Percentiles rank a stretch among this genome's conserved stretches.
phyloP scores from a whole-genome alignment of 2,888 invertebrate genomes.

The Masnerella sp. region DNA sequence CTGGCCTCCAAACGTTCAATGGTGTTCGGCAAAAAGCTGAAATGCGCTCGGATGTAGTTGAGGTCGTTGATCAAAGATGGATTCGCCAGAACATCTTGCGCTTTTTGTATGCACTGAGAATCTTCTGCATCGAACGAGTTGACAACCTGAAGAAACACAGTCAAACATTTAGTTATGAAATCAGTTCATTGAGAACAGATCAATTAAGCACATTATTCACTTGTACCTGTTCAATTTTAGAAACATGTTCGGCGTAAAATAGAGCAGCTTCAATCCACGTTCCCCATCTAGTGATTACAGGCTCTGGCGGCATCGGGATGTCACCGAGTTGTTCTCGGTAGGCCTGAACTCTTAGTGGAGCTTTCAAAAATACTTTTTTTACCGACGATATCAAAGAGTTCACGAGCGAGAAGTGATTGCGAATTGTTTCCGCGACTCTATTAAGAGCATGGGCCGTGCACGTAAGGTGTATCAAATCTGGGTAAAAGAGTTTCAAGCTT shows the following conservation, averaged over 20 bases:
- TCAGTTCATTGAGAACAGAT: no score
- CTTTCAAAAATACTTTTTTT: constrained; percentile 68
- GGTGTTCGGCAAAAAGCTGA: not conserved
- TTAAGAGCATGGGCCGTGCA: constrained; percentile 66
- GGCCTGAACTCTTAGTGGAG: constrained; percentile 54
- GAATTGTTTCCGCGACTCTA: constrained; percentile 62
- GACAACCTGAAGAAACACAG: no score
- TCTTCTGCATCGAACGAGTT: constrained; percentile 4
- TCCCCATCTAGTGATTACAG: constrained; percentile 64
- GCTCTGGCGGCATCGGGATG: constrained; percentile 61
- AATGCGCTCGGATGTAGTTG: constrained; percentile 1
- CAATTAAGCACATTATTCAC: not conserved
- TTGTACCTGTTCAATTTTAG: not conserved
- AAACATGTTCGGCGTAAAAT: constrained; percentile 5
- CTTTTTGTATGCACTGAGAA: not conserved
- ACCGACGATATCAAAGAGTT: constrained; percentile 62
- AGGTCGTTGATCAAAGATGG: not conserved
- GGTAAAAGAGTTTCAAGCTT: constrained; percentile 61
- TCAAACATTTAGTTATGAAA: no score
- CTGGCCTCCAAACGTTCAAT: not conserved
- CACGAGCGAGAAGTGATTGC: constrained; percentile 57
- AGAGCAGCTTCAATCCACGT: constrained; percentile 60
- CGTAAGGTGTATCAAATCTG: constrained; percentile 64
- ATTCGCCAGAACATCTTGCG: constrained; percentile 8
- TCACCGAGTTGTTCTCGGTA: constrained; percentile 57